A percentile compares a stretch with the other conserved stretches of the same genome.
Evolutionary conservation across 1,140 invertebrate genomes (phyloP).

Genomic region (Nylanderia fulva): DNA sequence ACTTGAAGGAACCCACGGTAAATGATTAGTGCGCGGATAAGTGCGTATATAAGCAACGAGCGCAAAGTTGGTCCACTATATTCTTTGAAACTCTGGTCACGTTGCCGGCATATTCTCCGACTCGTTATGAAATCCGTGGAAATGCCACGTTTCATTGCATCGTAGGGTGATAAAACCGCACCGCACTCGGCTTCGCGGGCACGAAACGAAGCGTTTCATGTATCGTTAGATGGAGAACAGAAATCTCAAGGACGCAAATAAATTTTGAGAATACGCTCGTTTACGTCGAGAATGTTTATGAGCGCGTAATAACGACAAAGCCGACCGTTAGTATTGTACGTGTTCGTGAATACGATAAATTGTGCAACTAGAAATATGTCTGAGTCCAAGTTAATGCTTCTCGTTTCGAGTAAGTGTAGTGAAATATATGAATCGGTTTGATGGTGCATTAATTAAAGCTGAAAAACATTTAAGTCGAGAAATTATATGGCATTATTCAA

Average conservation of each 20-base stretch:
- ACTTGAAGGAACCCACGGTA: conserved; percentile 2
- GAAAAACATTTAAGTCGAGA: neutral
- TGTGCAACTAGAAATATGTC: neutral
- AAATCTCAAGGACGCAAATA: conserved; percentile 25
- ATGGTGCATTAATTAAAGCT: neutral
- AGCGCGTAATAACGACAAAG: neutral
- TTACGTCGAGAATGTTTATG: conserved; percentile 6
- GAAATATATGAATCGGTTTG: neutral
- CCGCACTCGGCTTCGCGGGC: neutral
- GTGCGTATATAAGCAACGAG: conserved; percentile 19
- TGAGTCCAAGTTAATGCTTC: neutral
- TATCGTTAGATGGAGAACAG: neutral
- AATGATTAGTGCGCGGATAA: conserved; percentile 24
- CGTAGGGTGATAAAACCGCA: conserved; percentile 18
- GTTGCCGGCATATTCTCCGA: conserved; percentile 3
- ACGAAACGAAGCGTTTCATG: neutral
- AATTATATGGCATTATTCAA: neutral
- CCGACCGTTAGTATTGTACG: neutral
- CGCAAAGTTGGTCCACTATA: conserved; percentile 36
- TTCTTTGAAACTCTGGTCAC: conserved; percentile 38
- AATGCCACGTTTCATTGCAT: conserved; percentile 43
- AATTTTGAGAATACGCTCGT: conserved; percentile 18
- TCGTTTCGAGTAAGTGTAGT: neutral
- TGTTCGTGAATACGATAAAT: neutral
- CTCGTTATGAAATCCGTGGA: conserved; percentile 48